Percentiles rank a stretch among this genome's conserved stretches.
Conservation (phyloP, 1,140 invertebrate genomes). For the Drosophila nasuta region DNA sequence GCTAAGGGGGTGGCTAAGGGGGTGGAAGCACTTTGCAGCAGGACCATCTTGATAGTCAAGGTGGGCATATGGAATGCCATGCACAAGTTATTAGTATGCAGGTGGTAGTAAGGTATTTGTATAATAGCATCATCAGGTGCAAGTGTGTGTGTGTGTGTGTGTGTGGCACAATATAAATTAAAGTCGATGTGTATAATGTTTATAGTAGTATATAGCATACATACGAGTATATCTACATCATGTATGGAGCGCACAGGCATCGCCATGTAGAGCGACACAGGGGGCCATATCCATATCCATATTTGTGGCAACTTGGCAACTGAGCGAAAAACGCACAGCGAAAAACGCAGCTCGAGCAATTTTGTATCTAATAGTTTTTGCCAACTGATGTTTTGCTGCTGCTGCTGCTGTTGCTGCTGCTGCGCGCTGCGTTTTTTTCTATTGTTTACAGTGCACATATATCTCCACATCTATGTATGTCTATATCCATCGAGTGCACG, state of each 20-base stretch:
- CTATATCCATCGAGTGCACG: conserved; percentile 5
- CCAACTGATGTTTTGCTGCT: conserved; percentile 67
- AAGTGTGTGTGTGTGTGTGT: conserved; percentile 20
- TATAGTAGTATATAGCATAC: neutral
- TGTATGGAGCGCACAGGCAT: conserved; percentile 42
- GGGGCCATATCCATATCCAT: conserved; percentile 59
- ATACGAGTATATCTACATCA: conserved; percentile 21
- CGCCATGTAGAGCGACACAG: conserved; percentile 51
- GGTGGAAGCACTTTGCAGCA: neutral
- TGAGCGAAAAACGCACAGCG: conserved; percentile 27
- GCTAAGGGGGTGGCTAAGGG: neutral
- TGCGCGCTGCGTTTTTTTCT: conserved; percentile 38
- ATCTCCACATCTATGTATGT: neutral
- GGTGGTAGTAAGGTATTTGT: conserved; percentile 66
- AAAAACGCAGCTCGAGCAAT: conserved; percentile 52
- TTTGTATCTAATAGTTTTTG: conserved; percentile 74
- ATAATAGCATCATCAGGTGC: conserved; percentile 70
- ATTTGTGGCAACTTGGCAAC: conserved; percentile 46
- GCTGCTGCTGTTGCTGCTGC: conserved; percentile 41
- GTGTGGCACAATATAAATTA: conserved; percentile 62
- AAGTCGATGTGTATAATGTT: conserved; percentile 30
- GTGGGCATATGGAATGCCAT: conserved; percentile 30
- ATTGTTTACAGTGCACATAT: conserved; percentile 55
- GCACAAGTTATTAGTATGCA: conserved; percentile 71
- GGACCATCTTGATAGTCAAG: conserved; percentile 34